A percentile compares a stretch with the other conserved stretches of the same genome.
These are phyloP conservation scores for Linnaemya vulpina DNA, from an alignment of 2,888 invertebrate genomes.

Conservation along the genomic window DNA sequence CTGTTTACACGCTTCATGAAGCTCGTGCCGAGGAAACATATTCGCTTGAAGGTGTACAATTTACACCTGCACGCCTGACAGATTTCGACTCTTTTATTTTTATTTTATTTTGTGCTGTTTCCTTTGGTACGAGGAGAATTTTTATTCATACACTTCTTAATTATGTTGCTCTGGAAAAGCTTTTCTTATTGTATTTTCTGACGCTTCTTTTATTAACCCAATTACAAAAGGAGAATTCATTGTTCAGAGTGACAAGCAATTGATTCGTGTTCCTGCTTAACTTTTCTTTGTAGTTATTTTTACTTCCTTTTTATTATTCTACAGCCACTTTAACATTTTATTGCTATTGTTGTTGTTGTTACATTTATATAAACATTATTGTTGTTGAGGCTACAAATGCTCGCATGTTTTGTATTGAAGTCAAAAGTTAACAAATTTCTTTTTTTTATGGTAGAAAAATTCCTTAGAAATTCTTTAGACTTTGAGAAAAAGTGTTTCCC, in stretches of 20 bases:
- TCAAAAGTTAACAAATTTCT: background rate
- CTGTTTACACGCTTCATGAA: no score
- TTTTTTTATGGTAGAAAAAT: no score
- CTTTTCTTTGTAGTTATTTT: background rate
- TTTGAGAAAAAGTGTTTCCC: background rate
- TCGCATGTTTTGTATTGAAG: background rate
- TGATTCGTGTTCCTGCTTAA: conserved; percentile 12
- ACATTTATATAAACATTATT: background rate
- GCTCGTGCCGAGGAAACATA: background rate
- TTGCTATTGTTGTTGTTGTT: background rate
- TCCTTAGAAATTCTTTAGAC: background rate
- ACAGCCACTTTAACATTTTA: background rate
- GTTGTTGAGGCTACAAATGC: background rate
- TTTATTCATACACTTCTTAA: no score
- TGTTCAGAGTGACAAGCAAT: conserved; percentile 22
- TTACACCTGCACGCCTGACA: background rate
- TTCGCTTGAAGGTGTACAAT: background rate
- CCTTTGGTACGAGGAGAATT: background rate
- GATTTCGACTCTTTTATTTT: background rate
- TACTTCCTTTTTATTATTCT: background rate
- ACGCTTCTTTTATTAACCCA: background rate
- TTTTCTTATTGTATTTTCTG: background rate
- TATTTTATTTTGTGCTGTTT: background rate
- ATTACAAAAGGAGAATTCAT: conserved; percentile 10
- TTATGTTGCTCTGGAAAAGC: background rate